Evolutionary conservation across 2,888 invertebrate genomes (phyloP).

Genomic region (Frankliniella intonsa): DNA sequence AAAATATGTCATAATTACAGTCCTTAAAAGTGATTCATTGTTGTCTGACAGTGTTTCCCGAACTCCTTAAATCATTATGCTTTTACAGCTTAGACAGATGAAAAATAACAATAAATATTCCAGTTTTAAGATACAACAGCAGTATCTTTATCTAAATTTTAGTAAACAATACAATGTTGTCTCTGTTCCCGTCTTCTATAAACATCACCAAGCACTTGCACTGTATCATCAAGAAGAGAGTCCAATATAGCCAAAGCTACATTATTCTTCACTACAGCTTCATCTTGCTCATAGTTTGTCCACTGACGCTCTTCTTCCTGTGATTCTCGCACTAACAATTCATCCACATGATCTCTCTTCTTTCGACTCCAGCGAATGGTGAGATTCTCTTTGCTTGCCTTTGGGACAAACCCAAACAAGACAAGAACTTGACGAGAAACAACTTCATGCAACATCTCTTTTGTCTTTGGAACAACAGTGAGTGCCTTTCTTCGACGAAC

Average conservation of each 20-base stretch:
- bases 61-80: not conserved
- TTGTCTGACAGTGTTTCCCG: not conserved
- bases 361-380: conserved; percentile 60
- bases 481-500: not conserved
- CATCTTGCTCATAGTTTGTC: conserved; percentile 69
- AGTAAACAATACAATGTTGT: not conserved
- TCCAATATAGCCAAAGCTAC: conserved; percentile 56
- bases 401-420: conserved; percentile 53
- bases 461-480: conserved; percentile 45
- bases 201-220: conserved; percentile 30
- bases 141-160: not conserved
- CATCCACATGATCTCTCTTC: conserved; percentile 65
- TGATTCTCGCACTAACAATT: conserved; percentile 63
- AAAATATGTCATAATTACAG: not conserved
- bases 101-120: not conserved
- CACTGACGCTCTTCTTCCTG: conserved; percentile 68
- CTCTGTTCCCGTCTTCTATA: conserved; percentile 2
- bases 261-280: conserved; percentile 61
- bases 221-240: conserved; percentile 52
- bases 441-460: conserved; percentile 49
- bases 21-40: not conserved
- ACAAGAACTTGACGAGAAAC: conserved; percentile 52
- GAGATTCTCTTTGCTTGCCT: conserved; percentile 53
- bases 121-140: not conserved
- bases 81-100: not conserved